phyloP scores from a whole-genome alignment of 2,888 invertebrate species.

The Exocentrus adspersus region DNA sequence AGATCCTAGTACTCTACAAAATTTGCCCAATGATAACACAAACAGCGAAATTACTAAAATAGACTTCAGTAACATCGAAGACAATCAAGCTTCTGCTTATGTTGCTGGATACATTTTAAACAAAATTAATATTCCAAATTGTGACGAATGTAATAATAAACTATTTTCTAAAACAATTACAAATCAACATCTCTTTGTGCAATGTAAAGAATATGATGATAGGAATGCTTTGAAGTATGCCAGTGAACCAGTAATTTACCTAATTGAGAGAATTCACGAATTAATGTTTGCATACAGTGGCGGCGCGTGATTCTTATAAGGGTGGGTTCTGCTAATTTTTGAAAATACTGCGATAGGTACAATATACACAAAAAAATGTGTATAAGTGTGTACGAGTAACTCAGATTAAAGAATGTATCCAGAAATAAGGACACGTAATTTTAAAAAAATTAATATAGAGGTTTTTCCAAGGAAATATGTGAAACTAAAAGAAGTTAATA shows the following conservation, averaged over 20 bases:
- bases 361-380: no score
- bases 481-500: no score
- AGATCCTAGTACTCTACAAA: background rate
- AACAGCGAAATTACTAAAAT: background rate
- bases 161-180: background rate
- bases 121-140: background rate
- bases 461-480: no score
- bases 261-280: background rate
- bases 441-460: no score
- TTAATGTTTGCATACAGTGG: background rate
- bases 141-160: background rate
- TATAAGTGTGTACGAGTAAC: no score
- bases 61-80: background rate
- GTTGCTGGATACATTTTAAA: background rate
- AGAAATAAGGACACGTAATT: no score
- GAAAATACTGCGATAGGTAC: no score
- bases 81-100: background rate
- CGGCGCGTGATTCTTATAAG: no score
- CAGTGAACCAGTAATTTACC: background rate
- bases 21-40: background rate
- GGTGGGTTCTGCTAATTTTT: no score
- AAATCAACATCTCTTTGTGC: background rate
- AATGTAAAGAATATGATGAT: background rate
- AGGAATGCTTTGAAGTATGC: background rate
- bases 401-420: no score